A percentile compares a stretch with the other conserved stretches of the same genome.
Conservation (phyloP, 2,888 invertebrate species). For the Drosophila testacea region DNA sequence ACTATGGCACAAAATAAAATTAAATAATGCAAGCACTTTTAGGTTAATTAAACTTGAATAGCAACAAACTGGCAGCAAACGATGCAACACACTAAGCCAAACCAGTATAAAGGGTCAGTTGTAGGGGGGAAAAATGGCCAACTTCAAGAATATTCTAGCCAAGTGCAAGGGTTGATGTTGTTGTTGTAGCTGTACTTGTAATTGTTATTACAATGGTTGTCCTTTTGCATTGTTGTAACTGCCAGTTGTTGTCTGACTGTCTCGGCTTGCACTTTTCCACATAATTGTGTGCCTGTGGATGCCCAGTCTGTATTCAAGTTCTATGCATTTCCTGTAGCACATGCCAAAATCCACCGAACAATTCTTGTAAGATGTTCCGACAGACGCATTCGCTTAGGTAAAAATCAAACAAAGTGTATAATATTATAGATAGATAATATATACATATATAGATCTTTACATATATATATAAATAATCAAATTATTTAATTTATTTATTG, state of each 20-base stretch:
- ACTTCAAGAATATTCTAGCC: constrained; percentile 31
- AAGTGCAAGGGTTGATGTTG: constrained; percentile 44
- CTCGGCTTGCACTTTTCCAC: constrained; percentile 72
- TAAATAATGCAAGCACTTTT: constrained; percentile 81
- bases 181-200: constrained; percentile 60
- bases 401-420: too few relatives aligned
- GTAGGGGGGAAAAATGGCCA: constrained; percentile 3
- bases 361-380: constrained; percentile 4
- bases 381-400: not conserved
- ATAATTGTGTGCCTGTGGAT: constrained; percentile 73
- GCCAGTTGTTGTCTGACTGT: constrained; percentile 53
- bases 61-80: constrained; percentile 70
- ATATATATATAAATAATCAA: not conserved
- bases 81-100: constrained; percentile 55
- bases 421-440: too few relatives aligned
- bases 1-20: constrained; percentile 69
- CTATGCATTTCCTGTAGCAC: constrained; percentile 50
- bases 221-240: constrained; percentile 56
- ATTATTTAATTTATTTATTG: too few relatives aligned
- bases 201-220: constrained; percentile 78
- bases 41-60: constrained; percentile 81
- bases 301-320: constrained; percentile 34
- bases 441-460: too few relatives aligned
- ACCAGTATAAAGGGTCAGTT: constrained; percentile 33
- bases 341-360: constrained; percentile 56